Base-by-base conservation (phyloP, 2,888 invertebrate genomes). In the Smittia sp. region DNA sequence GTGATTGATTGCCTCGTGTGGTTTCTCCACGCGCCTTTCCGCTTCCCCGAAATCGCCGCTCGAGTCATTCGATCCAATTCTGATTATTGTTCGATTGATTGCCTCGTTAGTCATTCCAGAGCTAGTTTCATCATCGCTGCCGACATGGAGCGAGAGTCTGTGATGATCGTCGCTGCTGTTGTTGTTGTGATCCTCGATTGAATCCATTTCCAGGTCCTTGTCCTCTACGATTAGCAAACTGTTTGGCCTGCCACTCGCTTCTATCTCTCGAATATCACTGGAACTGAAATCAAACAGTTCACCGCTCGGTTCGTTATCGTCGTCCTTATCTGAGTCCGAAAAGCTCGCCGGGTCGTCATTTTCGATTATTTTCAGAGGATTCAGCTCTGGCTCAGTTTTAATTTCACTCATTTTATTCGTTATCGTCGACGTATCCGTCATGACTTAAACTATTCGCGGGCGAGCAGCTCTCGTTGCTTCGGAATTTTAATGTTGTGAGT, bases 221-320 rank as follows among this genome's bases (percentile, higher is more conserved):
- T 63, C 62, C 27, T 73, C 73, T 24, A 73, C 27, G 3, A 73
- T 70, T 38, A 54, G 22, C 20, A 70, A 38, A 39, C 70, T 70
- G 25, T 70, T 70, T 54, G 32, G 54, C 18, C 54, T 54, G 52
- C 15, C 41, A 25, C 1, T 9, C 25, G 3, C 76, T 54, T 75
- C 77, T 62, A 77, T 76, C 74, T 76, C 78, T 73, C 77, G 77
- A 52, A 79, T 77, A 76, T 80, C 79, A 76, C 77, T 78, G 76
- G 79, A 79, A 76, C 78, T 78, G 67, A 80, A 80, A 76, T 79
- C 78, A 76, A 79, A 79, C 76, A 79, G 78, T 75, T 79, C 79
- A 76, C 78, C 77, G 25, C 39, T 68, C 68, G 68, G 46, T 22
- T 68, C 46, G 39, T 68, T 68, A 68, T 68, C 68, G 41, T 68